Evolutionary conservation across 1,140 invertebrate species (phyloP).

Genomic region (Polypedilum vanderplanki): DNA sequence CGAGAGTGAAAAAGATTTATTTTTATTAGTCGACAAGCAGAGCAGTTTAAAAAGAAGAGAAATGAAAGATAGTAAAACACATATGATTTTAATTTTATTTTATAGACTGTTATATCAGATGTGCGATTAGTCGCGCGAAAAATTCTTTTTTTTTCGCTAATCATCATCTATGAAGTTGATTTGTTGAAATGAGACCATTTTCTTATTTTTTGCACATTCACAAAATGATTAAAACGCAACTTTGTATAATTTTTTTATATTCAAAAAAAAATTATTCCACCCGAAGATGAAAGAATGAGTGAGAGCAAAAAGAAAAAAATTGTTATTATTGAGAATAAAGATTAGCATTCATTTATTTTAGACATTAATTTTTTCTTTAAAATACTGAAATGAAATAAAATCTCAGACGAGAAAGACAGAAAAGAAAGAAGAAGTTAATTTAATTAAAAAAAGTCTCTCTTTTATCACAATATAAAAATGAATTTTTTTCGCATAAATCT

Average conservation of each 20-base stretch:
- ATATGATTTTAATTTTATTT: slow-evolving; percentile 28
- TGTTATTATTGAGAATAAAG: too few species aligned
- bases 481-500: too few species aligned
- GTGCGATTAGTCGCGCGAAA: background rate
- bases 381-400: too few species aligned
- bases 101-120: slow-evolving; percentile 24
- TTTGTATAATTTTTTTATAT: background rate
- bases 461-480: too few species aligned
- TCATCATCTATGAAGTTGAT: background rate
- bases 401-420: too few species aligned
- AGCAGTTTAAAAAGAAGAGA: background rate
- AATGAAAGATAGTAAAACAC: background rate
- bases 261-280: background rate
- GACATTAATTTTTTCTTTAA: too few species aligned
- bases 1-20: slow-evolving; percentile 8
- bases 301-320: too few species aligned
- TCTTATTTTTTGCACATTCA: background rate
- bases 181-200: background rate
- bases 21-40: slow-evolving; percentile 21
- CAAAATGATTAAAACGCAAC: background rate
- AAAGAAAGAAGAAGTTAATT: too few species aligned
- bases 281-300: too few species aligned
- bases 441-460: too few species aligned
- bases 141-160: background rate
- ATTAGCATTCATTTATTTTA: too few species aligned